Evolutionary conservation across 2,888 invertebrate genomes (phyloP).

Genomic region (Plutella xylostella): DNA sequence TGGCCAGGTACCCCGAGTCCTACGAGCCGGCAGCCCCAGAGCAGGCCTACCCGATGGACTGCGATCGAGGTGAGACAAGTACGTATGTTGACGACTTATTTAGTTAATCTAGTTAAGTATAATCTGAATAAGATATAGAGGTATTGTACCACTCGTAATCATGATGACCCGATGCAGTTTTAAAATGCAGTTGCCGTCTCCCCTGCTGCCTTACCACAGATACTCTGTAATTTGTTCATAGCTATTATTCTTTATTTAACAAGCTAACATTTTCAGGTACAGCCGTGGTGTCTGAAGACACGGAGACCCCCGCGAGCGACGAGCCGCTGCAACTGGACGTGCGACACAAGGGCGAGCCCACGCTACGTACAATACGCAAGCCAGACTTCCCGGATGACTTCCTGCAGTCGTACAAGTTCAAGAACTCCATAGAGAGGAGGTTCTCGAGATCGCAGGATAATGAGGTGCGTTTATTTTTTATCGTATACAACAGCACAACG

Average conservation of each 20-base stretch:
- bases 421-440: conserved; percentile 92
- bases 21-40: conserved; percentile 36
- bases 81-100: no score
- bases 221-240: neutral
- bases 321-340: conserved; percentile 34
- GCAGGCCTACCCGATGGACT: conserved; percentile 41
- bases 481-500: no score
- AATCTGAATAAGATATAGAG: no score
- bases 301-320: conserved; percentile 16
- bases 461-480: conserved; percentile 41
- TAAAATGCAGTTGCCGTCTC: no score
- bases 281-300: neutral
- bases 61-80: conserved; percentile 41
- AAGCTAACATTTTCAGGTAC: no score
- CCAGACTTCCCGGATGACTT: conserved; percentile 59
- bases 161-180: no score
- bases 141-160: no score
- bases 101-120: no score
- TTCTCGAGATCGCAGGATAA: conserved; percentile 74
- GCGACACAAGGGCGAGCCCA: conserved; percentile 37
- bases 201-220: no score
- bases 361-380: conserved; percentile 47
- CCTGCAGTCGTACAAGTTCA: conserved; percentile 87
- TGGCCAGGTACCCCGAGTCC: conserved; percentile 5
- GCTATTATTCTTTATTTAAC: no score